Conservation (phyloP, 1,140 invertebrate genomes). For the Drosophila arawakana region DNA sequence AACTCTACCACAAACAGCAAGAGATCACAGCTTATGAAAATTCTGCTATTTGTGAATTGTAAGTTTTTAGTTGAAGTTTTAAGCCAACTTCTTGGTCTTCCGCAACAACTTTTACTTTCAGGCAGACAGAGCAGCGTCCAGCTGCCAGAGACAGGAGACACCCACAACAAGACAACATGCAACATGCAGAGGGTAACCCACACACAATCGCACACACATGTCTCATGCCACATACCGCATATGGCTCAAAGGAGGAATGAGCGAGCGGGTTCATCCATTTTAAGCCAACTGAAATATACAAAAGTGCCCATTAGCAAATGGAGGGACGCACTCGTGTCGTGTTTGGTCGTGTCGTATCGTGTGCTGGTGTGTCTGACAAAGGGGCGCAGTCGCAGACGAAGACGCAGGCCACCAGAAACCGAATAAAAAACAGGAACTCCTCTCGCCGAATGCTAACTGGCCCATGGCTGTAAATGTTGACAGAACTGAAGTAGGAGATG, state of each 20-base stretch:
- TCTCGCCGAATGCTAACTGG: slow-evolving; percentile 66
- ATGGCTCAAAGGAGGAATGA: slow-evolving; percentile 27
- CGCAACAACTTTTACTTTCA: slow-evolving; percentile 79
- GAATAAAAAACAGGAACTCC: slow-evolving; percentile 73
- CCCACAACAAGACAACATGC: slow-evolving; percentile 41
- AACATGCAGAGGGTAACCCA: slow-evolving; percentile 50
- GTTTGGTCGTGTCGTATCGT: slow-evolving; percentile 64
- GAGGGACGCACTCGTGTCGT: slow-evolving; percentile 67
- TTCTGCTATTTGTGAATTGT: slow-evolving; percentile 37
- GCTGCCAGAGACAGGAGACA: slow-evolving; percentile 49
- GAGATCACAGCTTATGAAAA: neutral
- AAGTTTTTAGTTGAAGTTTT: slow-evolving; percentile 10
- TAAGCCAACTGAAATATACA: slow-evolving; percentile 66
- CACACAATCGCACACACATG: slow-evolving; percentile 39
- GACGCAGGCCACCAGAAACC: slow-evolving; percentile 28
- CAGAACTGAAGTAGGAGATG: neutral
- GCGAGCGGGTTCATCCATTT: slow-evolving; percentile 76
- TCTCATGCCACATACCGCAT: slow-evolving; percentile 4
- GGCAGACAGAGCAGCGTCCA: slow-evolving; percentile 46
- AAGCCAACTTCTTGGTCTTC: slow-evolving; percentile 40
- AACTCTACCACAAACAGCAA: neutral
- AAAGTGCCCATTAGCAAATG: slow-evolving; percentile 76
- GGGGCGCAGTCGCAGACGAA: slow-evolving; percentile 35
- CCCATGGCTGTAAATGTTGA: slow-evolving; percentile 27
- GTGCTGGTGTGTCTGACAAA: slow-evolving; percentile 44